Evolutionary conservation across 1,140 invertebrate species (phyloP).

Genomic region (Stegodyphus dumicola): DNA sequence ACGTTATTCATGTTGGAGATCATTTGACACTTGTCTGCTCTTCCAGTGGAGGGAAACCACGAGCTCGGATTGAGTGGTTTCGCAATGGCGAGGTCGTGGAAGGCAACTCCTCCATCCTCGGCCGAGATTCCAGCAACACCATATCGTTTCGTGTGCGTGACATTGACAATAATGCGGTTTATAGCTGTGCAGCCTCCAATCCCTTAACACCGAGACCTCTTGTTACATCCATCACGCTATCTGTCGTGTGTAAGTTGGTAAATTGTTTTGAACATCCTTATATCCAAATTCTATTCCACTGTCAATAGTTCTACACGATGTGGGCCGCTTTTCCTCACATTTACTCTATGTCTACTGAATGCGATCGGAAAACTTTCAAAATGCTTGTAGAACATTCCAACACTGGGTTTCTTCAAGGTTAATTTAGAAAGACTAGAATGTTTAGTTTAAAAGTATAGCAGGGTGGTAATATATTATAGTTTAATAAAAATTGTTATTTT

Average conservation of each 20-base stretch:
- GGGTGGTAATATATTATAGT: no score
- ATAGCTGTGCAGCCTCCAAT: conserved; percentile 92
- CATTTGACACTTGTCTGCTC: conserved; percentile 89
- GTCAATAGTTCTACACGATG: not conserved
- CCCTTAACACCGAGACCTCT: conserved; percentile 85
- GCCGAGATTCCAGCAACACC: conserved; percentile 85
- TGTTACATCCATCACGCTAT: conserved; percentile 76
- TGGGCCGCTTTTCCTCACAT: not conserved
- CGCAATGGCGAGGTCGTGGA: conserved; percentile 71
- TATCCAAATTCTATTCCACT: not conserved
- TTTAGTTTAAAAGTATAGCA: no score
- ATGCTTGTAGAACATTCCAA: no score
- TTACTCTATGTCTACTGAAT: not conserved
- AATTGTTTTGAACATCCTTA: no score
- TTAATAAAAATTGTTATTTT: no score
- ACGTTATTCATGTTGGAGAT: conserved; percentile 83
- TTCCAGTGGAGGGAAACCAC: conserved; percentile 92
- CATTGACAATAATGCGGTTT: conserved; percentile 90
- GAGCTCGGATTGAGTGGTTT: conserved; percentile 62
- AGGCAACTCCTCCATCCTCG: conserved; percentile 81
- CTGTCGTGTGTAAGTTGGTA: conserved; percentile 38
- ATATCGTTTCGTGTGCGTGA: conserved; percentile 86
- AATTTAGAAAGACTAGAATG: no score
- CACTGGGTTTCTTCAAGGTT: no score
- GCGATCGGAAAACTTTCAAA: no score